A percentile compares a stretch with the other conserved stretches of the same genome.
Evolutionary conservation across 2,113 vertebrate species (phyloP).

Genomic region (Phylloscopus whistleri): DNA sequence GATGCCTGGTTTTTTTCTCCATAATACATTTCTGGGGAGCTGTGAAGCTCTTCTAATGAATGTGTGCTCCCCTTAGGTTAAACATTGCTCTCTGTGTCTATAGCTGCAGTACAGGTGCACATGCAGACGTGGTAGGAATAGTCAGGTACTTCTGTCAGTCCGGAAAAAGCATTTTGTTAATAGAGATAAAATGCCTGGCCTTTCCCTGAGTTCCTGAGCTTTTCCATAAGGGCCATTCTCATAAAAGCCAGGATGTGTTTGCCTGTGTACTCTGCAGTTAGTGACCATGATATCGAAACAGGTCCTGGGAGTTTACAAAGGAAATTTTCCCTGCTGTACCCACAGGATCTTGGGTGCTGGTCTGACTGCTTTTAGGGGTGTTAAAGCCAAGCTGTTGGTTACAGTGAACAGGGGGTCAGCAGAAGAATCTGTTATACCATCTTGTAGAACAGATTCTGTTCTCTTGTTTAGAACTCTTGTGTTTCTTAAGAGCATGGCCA

Average conservation of each 20-base stretch:
- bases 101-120: background rate
- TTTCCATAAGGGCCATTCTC: background rate
- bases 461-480: too few species aligned
- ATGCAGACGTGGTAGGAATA: rapidly evolving
- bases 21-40: rapidly evolving
- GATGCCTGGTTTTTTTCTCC: background rate
- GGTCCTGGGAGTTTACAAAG: background rate
- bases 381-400: background rate
- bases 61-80: rapidly evolving
- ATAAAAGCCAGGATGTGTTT: background rate
- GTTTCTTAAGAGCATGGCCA: background rate
- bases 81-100: rapidly evolving
- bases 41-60: background rate
- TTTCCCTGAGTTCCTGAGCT: background rate
- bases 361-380: background rate
- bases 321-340: background rate
- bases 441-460: background rate
- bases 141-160: background rate
- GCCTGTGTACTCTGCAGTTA: background rate
- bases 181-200: background rate
- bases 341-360: background rate
- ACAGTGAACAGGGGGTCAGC: background rate
- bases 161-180: background rate
- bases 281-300: background rate
- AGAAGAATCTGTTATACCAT: background rate